Conservation (phyloP, 2,797 vertebrate species). For the Sebastes iracundus region DNA sequence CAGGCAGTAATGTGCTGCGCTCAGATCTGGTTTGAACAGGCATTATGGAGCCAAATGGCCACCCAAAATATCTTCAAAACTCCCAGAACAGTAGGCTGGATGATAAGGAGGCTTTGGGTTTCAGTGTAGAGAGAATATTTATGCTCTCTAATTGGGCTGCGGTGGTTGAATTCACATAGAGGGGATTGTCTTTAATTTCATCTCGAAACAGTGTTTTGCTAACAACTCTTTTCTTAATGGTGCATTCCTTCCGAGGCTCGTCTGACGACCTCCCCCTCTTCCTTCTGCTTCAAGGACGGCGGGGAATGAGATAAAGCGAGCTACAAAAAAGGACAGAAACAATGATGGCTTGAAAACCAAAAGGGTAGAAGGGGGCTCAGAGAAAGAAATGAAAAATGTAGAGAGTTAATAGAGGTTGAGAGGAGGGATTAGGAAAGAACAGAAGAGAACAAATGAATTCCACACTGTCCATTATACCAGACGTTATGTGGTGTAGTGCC, state of each 20-base stretch:
- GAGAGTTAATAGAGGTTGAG: slow-evolving; percentile 72
- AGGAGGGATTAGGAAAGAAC: slow-evolving; percentile 68
- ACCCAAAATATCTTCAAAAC: slow-evolving; percentile 56
- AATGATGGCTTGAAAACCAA: slow-evolving; percentile 59
- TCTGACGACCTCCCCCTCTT: neutral
- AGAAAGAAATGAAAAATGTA: slow-evolving; percentile 67
- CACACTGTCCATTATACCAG: slow-evolving; percentile 67
- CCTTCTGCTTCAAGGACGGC: slow-evolving; percentile 50
- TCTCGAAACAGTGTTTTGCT: slow-evolving; percentile 25
- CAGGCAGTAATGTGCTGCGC: slow-evolving; percentile 38
- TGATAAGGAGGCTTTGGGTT: slow-evolving; percentile 30
- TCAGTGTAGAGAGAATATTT: slow-evolving; percentile 39
- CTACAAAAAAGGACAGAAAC: slow-evolving; percentile 60
- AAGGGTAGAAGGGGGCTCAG: slow-evolving; percentile 40
- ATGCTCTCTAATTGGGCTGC: slow-evolving; percentile 56
- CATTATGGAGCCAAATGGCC: slow-evolving; percentile 60
- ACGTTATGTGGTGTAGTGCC: slow-evolving; percentile 57
- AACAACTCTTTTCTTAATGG: slow-evolving; percentile 54
- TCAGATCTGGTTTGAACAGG: slow-evolving; percentile 57
- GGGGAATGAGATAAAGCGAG: slow-evolving; percentile 53
- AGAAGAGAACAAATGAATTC: slow-evolving; percentile 73
- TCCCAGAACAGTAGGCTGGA: slow-evolving; percentile 27
- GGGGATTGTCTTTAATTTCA: slow-evolving; percentile 44
- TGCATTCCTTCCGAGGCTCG: slow-evolving; percentile 28
- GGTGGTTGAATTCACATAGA: slow-evolving; percentile 43